phyloP scores from a whole-genome alignment of 2,113 vertebrate genomes.

The Bujurquina vittata region DNA sequence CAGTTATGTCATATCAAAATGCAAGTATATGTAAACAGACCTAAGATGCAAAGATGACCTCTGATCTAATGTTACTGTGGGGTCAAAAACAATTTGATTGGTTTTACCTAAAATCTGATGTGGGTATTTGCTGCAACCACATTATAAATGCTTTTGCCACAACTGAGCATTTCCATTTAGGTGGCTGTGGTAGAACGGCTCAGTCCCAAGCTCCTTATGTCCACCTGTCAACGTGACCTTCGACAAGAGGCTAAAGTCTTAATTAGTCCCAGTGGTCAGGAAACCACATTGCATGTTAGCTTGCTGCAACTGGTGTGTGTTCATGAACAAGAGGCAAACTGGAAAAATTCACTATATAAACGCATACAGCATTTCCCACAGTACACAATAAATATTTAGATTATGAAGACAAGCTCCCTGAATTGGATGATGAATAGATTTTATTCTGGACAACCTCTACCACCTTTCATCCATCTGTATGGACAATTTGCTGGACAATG shows the following conservation, averaged over 20 bases:
- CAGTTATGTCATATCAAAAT: not conserved
- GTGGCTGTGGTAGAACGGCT: not conserved
- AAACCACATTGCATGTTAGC: not conserved
- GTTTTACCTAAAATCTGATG: not conserved
- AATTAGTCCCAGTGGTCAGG: not conserved
- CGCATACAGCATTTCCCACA: not conserved
- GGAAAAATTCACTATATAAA: not conserved
- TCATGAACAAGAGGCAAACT: not conserved
- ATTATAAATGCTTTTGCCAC: not conserved
- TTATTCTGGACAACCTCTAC: not conserved
- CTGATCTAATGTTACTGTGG: not conserved
- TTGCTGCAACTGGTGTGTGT: not conserved
- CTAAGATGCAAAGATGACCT: not conserved
- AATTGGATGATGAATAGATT: not conserved
- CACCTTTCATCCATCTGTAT: not conserved
- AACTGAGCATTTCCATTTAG: not conserved
- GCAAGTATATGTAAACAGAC: not conserved
- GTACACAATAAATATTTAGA: not conserved
- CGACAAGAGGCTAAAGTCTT: not conserved
- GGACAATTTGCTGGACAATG: not conserved
- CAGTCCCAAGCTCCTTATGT: not conserved
- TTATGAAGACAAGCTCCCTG: not conserved
- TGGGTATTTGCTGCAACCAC: not conserved
- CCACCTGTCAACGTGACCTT: not conserved
- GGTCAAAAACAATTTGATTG: not conserved